Evolutionary conservation across 2,888 invertebrate genomes (phyloP).

Genomic region (Lochmaea crataegi): DNA sequence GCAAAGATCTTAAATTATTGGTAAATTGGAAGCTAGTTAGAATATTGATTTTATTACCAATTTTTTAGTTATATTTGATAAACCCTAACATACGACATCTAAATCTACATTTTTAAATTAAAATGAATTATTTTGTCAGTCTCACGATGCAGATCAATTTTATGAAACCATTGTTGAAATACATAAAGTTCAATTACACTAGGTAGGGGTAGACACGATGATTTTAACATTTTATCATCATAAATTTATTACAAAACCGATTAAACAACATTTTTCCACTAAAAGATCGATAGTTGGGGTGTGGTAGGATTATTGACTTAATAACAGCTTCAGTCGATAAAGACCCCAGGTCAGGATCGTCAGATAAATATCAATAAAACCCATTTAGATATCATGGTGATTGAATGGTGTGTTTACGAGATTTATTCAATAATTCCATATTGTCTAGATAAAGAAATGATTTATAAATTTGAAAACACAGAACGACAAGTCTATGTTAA

Average conservation of each 20-base stretch:
- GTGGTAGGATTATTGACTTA: background rate
- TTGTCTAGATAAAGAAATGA: background rate
- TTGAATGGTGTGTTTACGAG: background rate
- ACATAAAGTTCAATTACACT: no score
- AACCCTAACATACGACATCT: no score
- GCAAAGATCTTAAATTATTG: no score
- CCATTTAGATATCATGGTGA: background rate
- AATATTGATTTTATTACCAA: no score
- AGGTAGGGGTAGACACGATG: no score
- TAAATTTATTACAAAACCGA: background rate
- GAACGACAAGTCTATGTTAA: background rate
- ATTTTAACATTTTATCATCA: no score
- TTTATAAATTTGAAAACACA: background rate
- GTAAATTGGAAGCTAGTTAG: no score
- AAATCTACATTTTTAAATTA: no score
- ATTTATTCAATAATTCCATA: constrained; percentile 2
- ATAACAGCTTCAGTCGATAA: background rate
- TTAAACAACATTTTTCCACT: background rate
- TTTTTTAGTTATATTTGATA: no score
- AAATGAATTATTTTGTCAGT: no score
- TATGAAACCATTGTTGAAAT: no score
- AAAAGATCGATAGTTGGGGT: background rate
- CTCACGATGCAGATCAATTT: no score
- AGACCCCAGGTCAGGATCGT: background rate
- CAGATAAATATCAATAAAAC: background rate